Base-by-base conservation (phyloP, 2,888 invertebrate genomes). In the Andrena fulva region DNA sequence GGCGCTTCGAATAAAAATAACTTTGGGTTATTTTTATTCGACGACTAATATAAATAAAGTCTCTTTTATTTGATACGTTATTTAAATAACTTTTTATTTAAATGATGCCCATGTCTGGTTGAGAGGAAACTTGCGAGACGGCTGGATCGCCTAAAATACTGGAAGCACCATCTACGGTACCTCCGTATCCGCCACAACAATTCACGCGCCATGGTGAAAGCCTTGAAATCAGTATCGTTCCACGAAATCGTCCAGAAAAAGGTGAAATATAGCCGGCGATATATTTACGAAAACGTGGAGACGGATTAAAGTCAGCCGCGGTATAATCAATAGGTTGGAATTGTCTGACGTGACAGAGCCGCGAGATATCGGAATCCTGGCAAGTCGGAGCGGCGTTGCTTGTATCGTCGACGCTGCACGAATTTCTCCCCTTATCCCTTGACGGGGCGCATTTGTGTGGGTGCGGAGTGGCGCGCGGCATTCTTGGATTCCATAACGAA, bases 401-500 rank as follows among this genome's bases (percentile, higher is more conserved):
- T 78, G 70, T 69, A 66, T 60, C 73, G 31, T 66, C 72, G 75
- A 78, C 62, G 5, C 42, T 59, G 54, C 63, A 82, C 74, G 56
- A 68, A 54, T 75, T 69, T 68, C 69, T 54, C 33, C 27, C 62
- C 63, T 63, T 33, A 56, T 48, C 33, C 31, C 10, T 20, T 35
- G 12, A 4, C 20, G 35, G 24, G 54, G 29, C 69, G 66, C 54
- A 54, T 77, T 72, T 63, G 84, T 35, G 66, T 10, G 70, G 52
- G 59, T 77, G 72, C 48, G 81, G 81, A 69, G 72, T 78, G 74
- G 71, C 75, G 71, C 56, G 48, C 68, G 56, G 69, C 68, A 74
- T 82, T 75, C 82, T 66, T 75, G 64, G 76, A 86, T 78, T 83
- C 59, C 73, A 70, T 69, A 76, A 83, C 77, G 73, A 76, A 83